Evolutionary conservation across 2,888 invertebrate species (phyloP).

Genomic region (Oscheius myriophilus): DNA sequence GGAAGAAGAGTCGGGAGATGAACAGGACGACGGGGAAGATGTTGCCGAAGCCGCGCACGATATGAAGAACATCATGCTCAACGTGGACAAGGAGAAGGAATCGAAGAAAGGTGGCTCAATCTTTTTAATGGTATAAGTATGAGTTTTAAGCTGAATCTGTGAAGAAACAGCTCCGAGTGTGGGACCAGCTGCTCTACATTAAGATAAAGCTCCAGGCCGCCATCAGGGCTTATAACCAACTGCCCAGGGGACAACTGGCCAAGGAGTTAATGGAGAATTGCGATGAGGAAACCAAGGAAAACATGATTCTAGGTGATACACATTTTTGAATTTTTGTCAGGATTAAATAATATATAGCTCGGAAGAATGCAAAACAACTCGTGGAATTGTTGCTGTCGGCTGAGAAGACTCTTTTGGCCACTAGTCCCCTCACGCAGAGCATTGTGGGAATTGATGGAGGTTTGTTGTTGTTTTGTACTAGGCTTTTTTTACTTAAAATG

Average conservation of each 20-base stretch:
- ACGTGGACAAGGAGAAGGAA: constrained; percentile 27
- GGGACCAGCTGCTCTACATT: constrained; percentile 59
- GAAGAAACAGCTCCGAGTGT: constrained; percentile 50
- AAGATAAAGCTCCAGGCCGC: constrained; percentile 57
- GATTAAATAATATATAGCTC: constrained; percentile 31
- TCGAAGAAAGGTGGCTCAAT: constrained; percentile 27
- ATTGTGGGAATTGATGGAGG: constrained; percentile 25
- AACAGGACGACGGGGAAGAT: constrained; percentile 28
- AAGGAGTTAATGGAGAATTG: constrained; percentile 41
- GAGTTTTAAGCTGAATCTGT: constrained; percentile 52
- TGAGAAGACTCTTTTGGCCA: constrained; percentile 18
- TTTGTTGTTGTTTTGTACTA: not conserved
- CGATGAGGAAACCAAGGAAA: constrained; percentile 44
- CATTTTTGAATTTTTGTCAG: not conserved
- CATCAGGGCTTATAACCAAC: constrained; percentile 53
- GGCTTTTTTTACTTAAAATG: no score
- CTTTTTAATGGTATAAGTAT: constrained; percentile 4
- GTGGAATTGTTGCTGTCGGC: constrained; percentile 35
- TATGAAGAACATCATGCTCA: constrained; percentile 16
- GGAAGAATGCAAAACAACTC: constrained; percentile 46
- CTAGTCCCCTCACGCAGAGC: constrained; percentile 21
- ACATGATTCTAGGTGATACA: constrained; percentile 39
- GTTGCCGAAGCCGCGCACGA: constrained; percentile 22
- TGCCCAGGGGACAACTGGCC: constrained; percentile 56
- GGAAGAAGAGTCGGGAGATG: constrained; percentile 31